Evolutionary conservation across 2,113 vertebrate genomes (phyloP), one percentile per base, ranked within the genome.

Genomic region (Nothobranchius kuhntae): DNA sequence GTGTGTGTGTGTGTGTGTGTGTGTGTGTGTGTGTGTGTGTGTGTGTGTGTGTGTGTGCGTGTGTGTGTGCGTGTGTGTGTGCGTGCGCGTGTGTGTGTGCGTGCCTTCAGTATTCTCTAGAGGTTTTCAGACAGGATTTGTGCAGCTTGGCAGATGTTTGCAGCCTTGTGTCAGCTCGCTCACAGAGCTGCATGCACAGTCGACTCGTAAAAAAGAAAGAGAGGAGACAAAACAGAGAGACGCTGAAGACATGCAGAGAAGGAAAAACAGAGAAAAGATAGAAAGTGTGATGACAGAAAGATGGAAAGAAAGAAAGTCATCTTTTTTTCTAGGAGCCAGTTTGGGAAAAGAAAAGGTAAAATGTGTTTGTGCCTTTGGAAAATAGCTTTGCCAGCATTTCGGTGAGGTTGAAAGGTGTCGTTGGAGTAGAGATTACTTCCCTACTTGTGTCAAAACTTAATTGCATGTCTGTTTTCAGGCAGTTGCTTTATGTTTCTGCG

Each of bases 61-160:
- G 40, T 53, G 15, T 21, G 2, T 30, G 14, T 38, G 55, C 2
- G 30, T 30, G 1, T 30, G 30, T 30, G 30, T 30, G 30, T 30
- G 30, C 2, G 30, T 30, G 30, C 2, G 30, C 2, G 30, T 30
- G 30, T 30, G 30, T 58, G 40, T 26, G 2, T 67, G 11, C 56
- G 73, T 80, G 68, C 65, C 77, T 69, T 73, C 68, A 73, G 60
- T 61, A 80, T 62, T 13, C 46, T 15, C 46, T 65, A 53, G 64
- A 75, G 61, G 61, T n/a, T 71, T 85, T 84, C 53, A 80, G 80
- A 80, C 59, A 73, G 71, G 71, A 87, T 80, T 84, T 68, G 50
- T 76, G 74, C 73, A 51, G 73, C 65, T 84, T 52, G 68, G 52
- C 2, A 45, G 62, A 78, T 65, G 71, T 73, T 81, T 76, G 65